Conservation (phyloP, 2,113 vertebrate species). For the Suricata suricatta region DNA sequence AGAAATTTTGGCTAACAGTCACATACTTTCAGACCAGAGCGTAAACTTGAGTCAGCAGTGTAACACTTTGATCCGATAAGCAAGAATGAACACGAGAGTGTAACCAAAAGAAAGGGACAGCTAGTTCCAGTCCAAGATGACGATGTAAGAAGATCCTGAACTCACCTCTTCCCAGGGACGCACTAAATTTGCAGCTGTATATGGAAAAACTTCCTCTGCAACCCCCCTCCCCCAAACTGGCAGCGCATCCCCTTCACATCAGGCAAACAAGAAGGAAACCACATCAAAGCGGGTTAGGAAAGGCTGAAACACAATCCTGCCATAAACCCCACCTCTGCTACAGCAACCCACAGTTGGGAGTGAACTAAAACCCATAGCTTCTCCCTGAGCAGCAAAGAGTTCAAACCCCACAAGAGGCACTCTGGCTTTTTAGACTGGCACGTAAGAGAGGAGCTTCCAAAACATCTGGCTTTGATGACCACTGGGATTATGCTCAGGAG, state of each 20-base stretch:
- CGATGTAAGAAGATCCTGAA: not conserved
- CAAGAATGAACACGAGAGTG: conserved; percentile 20
- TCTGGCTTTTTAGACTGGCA: not conserved
- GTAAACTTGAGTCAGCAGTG: conserved; percentile 51
- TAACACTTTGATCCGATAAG: conserved; percentile 54
- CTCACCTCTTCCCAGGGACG: not conserved
- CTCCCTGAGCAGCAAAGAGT: not conserved
- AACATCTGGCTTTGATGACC: not conserved
- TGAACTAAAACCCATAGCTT: not conserved
- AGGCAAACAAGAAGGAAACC: not conserved
- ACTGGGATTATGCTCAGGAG: not conserved
- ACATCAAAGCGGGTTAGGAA: not conserved
- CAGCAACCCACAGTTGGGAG: not conserved
- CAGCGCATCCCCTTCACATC: not conserved
- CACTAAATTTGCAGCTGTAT: not conserved
- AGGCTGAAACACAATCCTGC: not conserved
- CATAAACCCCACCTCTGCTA: not conserved
- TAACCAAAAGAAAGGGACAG: conserved; percentile 50
- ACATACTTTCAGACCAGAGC: conserved; percentile 9
- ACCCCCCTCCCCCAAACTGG: not conserved
- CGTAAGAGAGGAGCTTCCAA: not conserved
- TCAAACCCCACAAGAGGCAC: not conserved
- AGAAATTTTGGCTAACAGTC: conserved; percentile 36
- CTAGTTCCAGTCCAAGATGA: not conserved
- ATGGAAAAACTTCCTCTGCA: not conserved